Percentiles rank a stretch among this genome's conserved stretches.
Conservation (phyloP, 2,888 invertebrate species). For the Oxycera nigricornis region DNA sequence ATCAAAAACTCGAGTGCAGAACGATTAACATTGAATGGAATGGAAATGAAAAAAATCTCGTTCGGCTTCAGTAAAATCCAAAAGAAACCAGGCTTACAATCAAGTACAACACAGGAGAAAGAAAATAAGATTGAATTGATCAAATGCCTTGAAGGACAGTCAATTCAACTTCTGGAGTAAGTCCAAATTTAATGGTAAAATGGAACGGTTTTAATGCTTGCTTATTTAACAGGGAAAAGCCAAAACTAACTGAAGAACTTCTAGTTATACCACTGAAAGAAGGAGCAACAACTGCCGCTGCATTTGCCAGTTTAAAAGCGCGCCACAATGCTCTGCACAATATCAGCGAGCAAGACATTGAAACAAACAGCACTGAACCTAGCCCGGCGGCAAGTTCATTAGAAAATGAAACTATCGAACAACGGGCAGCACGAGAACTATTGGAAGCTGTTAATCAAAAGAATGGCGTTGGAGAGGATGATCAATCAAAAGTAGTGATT, state of each 20-base stretch:
- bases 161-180: slow-evolving; percentile 79
- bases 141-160: slow-evolving; percentile 78
- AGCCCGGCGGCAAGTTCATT: not conserved
- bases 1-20: not conserved
- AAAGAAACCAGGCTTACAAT: slow-evolving; percentile 53
- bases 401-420: slow-evolving; percentile 65
- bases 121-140: slow-evolving; percentile 71
- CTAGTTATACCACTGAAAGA: slow-evolving; percentile 73
- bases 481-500: slow-evolving; percentile 65
- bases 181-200: slow-evolving; percentile 56
- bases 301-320: slow-evolving; percentile 60
- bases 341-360: slow-evolving; percentile 64
- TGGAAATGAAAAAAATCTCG: slow-evolving; percentile 78
- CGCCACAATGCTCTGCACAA: slow-evolving; percentile 59
- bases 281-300: slow-evolving; percentile 65
- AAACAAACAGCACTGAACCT: slow-evolving; percentile 55
- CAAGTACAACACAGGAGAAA: slow-evolving; percentile 48
- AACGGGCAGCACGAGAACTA: slow-evolving; percentile 77
- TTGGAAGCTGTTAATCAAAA: slow-evolving; percentile 62
- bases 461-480: slow-evolving; percentile 53
- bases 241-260: slow-evolving; percentile 63
- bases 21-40: slow-evolving; percentile 53
- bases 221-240: slow-evolving; percentile 43
- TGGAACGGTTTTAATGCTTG: not conserved
- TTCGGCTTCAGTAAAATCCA: slow-evolving; percentile 78